Evolutionary conservation across 2,113 vertebrate genomes (phyloP).

Genomic region (Peromyscus maniculatus): DNA sequence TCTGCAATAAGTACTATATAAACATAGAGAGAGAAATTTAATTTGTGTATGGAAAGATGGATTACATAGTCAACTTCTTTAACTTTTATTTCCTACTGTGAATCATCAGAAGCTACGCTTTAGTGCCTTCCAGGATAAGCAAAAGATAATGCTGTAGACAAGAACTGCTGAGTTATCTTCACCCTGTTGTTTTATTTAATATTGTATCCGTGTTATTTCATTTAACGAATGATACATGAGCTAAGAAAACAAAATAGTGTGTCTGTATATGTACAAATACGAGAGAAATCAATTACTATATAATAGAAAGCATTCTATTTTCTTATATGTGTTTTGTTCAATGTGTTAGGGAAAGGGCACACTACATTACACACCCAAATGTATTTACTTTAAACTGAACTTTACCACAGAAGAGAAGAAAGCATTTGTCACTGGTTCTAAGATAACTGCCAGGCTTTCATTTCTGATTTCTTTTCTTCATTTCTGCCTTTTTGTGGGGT

Average conservation of each 20-base stretch:
- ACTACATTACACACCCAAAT: conserved; percentile 55
- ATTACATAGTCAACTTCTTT: conserved; percentile 81
- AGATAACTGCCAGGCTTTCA: conserved; percentile 19
- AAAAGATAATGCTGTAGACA: conserved; percentile 65
- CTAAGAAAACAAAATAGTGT: conserved; percentile 62
- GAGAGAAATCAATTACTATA: conserved; percentile 74
- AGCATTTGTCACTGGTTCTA: conserved; percentile 9
- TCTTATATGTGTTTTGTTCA: conserved; percentile 65
- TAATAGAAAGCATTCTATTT: conserved; percentile 67
- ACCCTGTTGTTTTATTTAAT: conserved; percentile 77
- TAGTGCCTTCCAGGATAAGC: conserved; percentile 64
- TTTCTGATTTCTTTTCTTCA: conserved; percentile 54
- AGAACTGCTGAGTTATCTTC: conserved; percentile 73
- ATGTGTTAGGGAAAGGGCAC: conserved; percentile 62
- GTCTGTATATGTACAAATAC: conserved; percentile 58
- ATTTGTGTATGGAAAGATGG: conserved; percentile 81
- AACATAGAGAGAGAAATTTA: conserved; percentile 76
- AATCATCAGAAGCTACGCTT: conserved; percentile 48
- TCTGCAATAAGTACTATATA: conserved; percentile 64
- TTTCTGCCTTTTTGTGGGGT: conserved; percentile 17
- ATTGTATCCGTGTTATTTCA: conserved; percentile 75
- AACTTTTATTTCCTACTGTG: conserved; percentile 74
- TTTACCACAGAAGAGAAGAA: conserved; percentile 34
- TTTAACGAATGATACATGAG: conserved; percentile 70
- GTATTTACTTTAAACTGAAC: conserved; percentile 63